Percentiles rank a stretch among this genome's conserved stretches.
Evolutionary conservation across 2,113 vertebrate genomes (phyloP).

Genomic region (Herpetotheres cachinnans): DNA sequence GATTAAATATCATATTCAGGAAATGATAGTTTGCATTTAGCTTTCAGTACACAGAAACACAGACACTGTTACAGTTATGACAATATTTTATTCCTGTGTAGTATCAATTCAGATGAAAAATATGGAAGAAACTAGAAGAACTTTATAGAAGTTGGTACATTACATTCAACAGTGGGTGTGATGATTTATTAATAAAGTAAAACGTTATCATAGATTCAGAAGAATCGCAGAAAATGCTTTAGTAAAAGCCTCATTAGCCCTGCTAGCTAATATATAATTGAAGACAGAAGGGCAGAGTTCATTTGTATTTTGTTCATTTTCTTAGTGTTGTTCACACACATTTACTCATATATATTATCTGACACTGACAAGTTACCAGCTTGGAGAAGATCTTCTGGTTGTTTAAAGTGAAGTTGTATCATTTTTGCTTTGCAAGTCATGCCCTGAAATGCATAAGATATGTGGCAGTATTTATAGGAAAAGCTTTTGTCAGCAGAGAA

Average conservation of each 20-base stretch:
- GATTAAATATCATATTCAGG: constrained; percentile 51
- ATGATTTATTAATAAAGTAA: constrained; percentile 49
- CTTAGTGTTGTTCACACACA: neutral
- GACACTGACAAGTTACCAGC: neutral
- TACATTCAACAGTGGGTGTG: neutral
- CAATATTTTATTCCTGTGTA: neutral
- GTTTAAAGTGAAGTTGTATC: constrained; percentile 9
- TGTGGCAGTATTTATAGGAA: neutral
- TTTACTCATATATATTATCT: neutral
- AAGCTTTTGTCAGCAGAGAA: neutral
- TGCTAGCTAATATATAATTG: constrained; percentile 20
- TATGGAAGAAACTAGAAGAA: neutral
- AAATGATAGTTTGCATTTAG: constrained; percentile 49
- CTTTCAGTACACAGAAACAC: constrained; percentile 24
- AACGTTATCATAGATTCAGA: neutral
- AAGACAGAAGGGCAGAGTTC: constrained; percentile 14
- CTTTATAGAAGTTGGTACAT: constrained; percentile 12
- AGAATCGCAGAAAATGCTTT: neutral
- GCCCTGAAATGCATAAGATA: neutral
- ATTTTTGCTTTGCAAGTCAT: constrained; percentile 7
- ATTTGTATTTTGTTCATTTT: constrained; percentile 4
- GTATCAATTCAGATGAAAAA: constrained; percentile 25
- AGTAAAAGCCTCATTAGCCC: constrained; percentile 7
- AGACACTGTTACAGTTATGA: neutral
- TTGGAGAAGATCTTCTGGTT: neutral